Evolutionary conservation across 2,113 vertebrate species (phyloP).

Genomic region (Phylloscopus trochilus): DNA sequence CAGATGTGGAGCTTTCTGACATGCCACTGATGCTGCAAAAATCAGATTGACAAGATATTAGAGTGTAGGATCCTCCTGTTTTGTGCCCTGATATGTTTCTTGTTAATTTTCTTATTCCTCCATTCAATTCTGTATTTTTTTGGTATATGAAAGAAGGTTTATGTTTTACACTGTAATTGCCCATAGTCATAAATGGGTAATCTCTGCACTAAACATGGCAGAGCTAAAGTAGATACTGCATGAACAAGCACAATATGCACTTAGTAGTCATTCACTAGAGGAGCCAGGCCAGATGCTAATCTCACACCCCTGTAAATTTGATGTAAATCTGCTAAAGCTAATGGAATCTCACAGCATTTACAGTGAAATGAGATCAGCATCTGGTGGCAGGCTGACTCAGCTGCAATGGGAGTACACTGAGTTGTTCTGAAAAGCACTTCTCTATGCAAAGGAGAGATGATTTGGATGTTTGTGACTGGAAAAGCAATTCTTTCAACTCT

Average conservation of each 20-base stretch:
- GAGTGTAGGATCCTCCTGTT: background rate
- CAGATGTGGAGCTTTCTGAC: background rate
- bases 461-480: background rate
- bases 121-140: background rate
- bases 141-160: background rate
- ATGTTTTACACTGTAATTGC: background rate
- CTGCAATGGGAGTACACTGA: background rate
- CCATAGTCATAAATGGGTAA: background rate
- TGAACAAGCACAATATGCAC: background rate
- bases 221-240: background rate
- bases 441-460: background rate
- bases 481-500: background rate
- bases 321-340: conserved; percentile 54
- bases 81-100: background rate
- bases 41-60: background rate
- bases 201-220: background rate
- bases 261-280: background rate
- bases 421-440: conserved; percentile 16
- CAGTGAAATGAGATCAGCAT: conserved; percentile 39
- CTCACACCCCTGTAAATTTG: conserved; percentile 13
- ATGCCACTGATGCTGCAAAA: background rate
- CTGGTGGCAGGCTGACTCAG: conserved; percentile 45
- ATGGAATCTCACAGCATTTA: conserved; percentile 31
- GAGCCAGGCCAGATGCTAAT: conserved; percentile 34
- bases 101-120: background rate